Evolutionary conservation across 2,797 vertebrate genomes (phyloP), one percentile per base, ranked within the genome.

Genomic region (Anabacerthia variegaticeps): DNA sequence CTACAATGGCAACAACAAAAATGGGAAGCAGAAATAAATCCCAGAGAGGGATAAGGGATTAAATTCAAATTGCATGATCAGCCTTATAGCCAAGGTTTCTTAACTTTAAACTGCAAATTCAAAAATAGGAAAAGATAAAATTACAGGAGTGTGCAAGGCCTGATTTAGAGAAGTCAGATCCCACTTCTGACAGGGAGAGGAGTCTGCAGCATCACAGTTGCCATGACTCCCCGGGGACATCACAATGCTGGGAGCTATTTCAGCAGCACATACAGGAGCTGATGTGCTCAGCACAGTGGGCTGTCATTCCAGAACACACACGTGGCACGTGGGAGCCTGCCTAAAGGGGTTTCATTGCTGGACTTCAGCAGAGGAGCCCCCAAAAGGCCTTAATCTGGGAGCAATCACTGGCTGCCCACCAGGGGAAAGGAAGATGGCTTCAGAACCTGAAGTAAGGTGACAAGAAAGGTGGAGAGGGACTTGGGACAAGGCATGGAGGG

Each of bases 181-280:
- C 55, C 58, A 3, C 74, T 83, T 46, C 74, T 0, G 0, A 14
- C 86, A 74, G 85, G 1, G n/a, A 43, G 59, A 83, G 67, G 30
- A 37, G 76, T 62, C 23, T 56, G 90, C 85, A 90, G 92, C 91
- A 81, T 78, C 92, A 19, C 68, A 5, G 95, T 93, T 96, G 88
- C 93, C 96, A 95, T 91, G 94, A 1, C 85, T 93, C 88, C 95
- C 79, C 0, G 32, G 73, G 72, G 93, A 88, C 2, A 67, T 2
- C 68, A 28, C 75, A 61, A 2, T 18, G 21, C 71, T 61, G 18
- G 15, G 8, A 22, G 59, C 61, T 20, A 20, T 49, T 91, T 89
- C 26, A 89, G 89, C 75, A 69, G 82, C 7, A 55, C 48, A 24
- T 4, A 19, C 37, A 74, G 68, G 83, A 55, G 62, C 52, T 32